Conservation (phyloP, 2,888 invertebrate genomes). For the Drosophila ezoana region DNA sequence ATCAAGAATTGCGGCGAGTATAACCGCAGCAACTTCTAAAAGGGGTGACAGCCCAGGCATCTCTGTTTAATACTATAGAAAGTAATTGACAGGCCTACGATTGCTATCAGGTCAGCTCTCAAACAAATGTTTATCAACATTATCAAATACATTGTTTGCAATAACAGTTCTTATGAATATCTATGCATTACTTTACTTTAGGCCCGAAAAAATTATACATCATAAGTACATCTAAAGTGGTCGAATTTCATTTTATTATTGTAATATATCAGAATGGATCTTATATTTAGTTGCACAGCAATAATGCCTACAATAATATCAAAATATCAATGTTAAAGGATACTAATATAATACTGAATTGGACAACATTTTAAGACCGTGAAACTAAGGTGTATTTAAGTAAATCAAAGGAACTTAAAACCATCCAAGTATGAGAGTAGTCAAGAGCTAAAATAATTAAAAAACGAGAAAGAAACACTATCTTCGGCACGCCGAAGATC, state of each 20-base stretch:
- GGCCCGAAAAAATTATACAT: neutral
- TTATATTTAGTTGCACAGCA: too few relatives aligned
- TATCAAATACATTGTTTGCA: neutral
- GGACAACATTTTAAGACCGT: too few relatives aligned
- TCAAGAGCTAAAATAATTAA: too few relatives aligned
- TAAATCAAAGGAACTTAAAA: too few relatives aligned
- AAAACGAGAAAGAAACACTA: too few relatives aligned
- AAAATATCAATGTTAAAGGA: neutral
- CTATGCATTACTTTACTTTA: too few relatives aligned
- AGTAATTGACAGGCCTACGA: neutral
- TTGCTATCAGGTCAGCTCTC: neutral
- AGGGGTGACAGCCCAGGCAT: neutral
- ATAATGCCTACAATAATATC: neutral
- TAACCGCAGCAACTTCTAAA: neutral
- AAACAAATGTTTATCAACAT: conserved; percentile 26
- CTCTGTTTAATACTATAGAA: neutral
- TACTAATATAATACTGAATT: neutral
- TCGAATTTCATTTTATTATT: neutral
- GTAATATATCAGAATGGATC: neutral
- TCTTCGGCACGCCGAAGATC: too few relatives aligned
- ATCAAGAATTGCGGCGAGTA: conserved; percentile 11
- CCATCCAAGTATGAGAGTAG: too few relatives aligned
- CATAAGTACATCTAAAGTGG: neutral
- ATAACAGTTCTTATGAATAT: too few relatives aligned
- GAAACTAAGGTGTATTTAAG: too few relatives aligned